phyloP scores from a whole-genome alignment of 53 echinoderm and acorn worm species.

The Arbacia lixula region DNA sequence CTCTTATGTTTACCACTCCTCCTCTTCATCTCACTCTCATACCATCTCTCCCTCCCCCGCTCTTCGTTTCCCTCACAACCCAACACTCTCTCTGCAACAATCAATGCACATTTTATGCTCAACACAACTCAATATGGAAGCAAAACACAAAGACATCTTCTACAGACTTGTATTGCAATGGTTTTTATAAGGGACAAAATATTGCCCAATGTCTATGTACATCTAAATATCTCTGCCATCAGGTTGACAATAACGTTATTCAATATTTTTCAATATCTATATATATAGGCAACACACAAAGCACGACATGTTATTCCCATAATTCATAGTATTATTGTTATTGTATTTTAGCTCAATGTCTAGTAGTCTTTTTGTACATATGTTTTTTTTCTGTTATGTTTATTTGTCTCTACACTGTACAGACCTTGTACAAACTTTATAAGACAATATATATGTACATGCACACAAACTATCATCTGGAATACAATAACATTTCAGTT shows the following conservation, averaged over 20 bases:
- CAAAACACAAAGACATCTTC: not conserved
- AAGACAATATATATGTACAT: constrained; percentile 33
- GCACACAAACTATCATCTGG: constrained; percentile 37
- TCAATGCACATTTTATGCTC: no score
- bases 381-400: not conserved
- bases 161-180: constrained; percentile 56
- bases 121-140: no score
- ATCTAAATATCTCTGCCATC: constrained; percentile 28
- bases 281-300: constrained; percentile 28
- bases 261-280: constrained; percentile 20
- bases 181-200: constrained; percentile 57
- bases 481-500: constrained; percentile 59
- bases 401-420: constrained; percentile 38
- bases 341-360: constrained; percentile 9
- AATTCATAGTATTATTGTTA: constrained; percentile 26
- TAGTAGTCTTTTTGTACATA: constrained; percentile 3
- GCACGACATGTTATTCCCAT: constrained; percentile 29
- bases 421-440: constrained; percentile 22
- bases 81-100: no score
- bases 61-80: no score
- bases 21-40: not conserved
- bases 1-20: not conserved
- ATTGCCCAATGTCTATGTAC: constrained; percentile 54
- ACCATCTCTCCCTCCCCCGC: not conserved
- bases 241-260: constrained; percentile 3